Percentiles rank a stretch among this genome's conserved stretches.
Evolutionary conservation across 2,113 vertebrate genomes (phyloP).

Genomic region (Xiphias gladius): DNA sequence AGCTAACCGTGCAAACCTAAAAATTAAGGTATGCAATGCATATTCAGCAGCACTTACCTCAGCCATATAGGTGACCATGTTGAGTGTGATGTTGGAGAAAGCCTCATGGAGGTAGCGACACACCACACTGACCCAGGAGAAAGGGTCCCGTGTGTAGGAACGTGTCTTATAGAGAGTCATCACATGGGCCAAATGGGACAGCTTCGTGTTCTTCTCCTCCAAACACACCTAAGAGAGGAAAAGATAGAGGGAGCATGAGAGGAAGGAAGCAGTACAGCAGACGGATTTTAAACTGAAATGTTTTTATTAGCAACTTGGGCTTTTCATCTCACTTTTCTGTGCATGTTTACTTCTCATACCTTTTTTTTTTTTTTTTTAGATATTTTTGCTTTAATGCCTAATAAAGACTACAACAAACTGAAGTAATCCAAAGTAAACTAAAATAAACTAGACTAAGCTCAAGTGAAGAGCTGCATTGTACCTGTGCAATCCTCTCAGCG

Average conservation of each 20-base stretch:
- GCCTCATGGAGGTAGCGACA: constrained; percentile 99
- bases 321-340: neutral
- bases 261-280: neutral
- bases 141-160: constrained; percentile 95
- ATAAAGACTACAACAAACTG: neutral
- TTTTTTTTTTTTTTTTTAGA: neutral
- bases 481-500: constrained; percentile 97
- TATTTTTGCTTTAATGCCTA: neutral
- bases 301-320: too few relatives aligned
- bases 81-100: constrained; percentile 94
- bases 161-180: constrained; percentile 99
- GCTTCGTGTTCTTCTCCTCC: constrained; percentile 95
- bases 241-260: neutral
- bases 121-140: constrained; percentile 97
- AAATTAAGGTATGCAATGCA: neutral
- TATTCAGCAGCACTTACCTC: constrained; percentile 84
- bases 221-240: constrained; percentile 90
- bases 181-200: constrained; percentile 97
- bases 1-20: neutral
- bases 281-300: neutral
- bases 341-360: neutral
- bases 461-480: constrained; percentile 57
- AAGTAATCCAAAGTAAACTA: neutral
- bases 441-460: neutral
- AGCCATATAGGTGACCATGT: constrained; percentile 96